These are phyloP conservation scores for Gymnoscelis rufifasciata DNA, from an alignment of 2,888 invertebrate genomes.

Conservation along the genomic window DNA sequence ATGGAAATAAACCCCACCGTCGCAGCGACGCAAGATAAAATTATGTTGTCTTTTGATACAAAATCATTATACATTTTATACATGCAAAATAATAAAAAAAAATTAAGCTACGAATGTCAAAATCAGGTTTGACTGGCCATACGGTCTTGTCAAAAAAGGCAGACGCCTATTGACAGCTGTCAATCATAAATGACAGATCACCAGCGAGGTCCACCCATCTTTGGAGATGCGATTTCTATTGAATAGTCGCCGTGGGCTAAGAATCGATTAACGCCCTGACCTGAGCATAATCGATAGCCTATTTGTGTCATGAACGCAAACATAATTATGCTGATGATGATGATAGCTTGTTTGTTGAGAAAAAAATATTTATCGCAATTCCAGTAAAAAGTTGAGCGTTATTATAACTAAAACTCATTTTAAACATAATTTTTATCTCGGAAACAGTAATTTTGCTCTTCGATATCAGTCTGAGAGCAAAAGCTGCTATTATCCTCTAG, in stretches of 20 bases:
- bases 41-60: too few relatives aligned
- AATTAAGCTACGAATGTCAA: background rate
- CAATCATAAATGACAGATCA: slow-evolving; percentile 15
- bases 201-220: slow-evolving; percentile 6
- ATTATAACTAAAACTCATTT: background rate
- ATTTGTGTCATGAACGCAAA: background rate
- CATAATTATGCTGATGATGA: background rate
- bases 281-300: background rate
- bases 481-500: too few relatives aligned
- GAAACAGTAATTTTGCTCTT: too few relatives aligned
- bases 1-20: too few relatives aligned
- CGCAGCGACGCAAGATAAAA: too few relatives aligned
- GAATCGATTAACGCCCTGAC: slow-evolving; percentile 9
- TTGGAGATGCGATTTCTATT: slow-evolving; percentile 10
- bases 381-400: too few relatives aligned
- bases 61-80: too few relatives aligned
- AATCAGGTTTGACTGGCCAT: slow-evolving; percentile 4
- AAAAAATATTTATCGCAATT: too few relatives aligned
- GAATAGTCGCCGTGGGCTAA: slow-evolving; percentile 1
- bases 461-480: too few relatives aligned
- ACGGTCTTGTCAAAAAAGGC: slow-evolving; percentile 1
- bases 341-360: background rate
- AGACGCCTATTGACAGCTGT: slow-evolving; percentile 13
- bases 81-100: too few relatives aligned
- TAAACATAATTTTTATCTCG: too few relatives aligned